Evolutionary conservation across 2,888 invertebrate species (phyloP).

Genomic region (Tetrapedia diversipes): DNA sequence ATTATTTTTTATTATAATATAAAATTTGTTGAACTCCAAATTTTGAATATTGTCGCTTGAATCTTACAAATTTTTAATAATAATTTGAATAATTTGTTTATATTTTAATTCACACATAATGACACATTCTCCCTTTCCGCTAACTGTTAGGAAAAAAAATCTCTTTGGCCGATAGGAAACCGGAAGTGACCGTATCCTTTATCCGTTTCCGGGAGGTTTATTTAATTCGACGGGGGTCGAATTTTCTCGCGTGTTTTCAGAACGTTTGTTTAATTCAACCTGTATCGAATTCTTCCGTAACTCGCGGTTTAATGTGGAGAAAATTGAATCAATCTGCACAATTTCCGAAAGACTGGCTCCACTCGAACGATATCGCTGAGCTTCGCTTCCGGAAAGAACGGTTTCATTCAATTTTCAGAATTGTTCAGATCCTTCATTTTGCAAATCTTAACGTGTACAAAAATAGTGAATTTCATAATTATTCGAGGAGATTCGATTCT

Average conservation of each 20-base stretch:
- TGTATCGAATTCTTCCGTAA: conserved; percentile 7
- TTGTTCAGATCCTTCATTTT: not conserved
- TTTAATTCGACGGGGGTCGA: not conserved
- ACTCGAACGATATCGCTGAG: not conserved
- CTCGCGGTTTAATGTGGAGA: conserved; percentile 2
- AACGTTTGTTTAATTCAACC: conserved; percentile 2
- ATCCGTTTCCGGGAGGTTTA: not conserved
- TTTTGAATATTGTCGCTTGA: no score
- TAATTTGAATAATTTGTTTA: no score
- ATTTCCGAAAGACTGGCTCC: not conserved
- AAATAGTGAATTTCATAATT: not conserved
- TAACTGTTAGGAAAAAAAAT: no score
- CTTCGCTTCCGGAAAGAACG: not conserved
- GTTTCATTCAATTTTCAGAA: not conserved
- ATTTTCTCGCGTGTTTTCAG: not conserved
- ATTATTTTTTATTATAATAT: no score
- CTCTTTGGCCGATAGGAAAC: not conserved
- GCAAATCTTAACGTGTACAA: not conserved
- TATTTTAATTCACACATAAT: no score
- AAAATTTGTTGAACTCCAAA: no score
- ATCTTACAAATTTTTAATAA: no score
- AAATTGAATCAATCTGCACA: conserved; percentile 7
- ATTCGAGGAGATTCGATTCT: no score
- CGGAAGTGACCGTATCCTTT: not conserved
- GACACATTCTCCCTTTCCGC: no score